Conservation (phyloP, 2,888 invertebrate genomes). For the Homarus gammarus region DNA sequence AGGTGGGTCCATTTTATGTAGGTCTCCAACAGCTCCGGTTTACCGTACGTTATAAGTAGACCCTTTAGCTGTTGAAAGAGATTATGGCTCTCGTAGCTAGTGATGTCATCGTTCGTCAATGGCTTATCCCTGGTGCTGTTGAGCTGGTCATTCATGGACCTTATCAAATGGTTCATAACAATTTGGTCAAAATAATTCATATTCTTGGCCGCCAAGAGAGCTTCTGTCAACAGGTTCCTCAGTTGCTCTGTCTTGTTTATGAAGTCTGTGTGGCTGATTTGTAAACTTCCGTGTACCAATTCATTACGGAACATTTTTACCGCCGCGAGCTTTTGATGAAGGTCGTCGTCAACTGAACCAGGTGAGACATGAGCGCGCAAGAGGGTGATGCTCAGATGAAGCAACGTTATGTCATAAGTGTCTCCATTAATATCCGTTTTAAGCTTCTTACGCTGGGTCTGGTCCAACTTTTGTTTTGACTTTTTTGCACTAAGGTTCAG, state of each 20-base stretch:
- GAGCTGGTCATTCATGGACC: background rate
- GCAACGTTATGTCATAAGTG: slow-evolving; percentile 17
- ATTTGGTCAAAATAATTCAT: background rate
- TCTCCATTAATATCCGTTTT: background rate
- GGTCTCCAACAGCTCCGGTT: background rate
- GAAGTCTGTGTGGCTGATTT: background rate
- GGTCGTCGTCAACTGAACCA: too few species aligned
- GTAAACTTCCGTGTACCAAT: background rate
- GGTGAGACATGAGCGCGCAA: too few species aligned
- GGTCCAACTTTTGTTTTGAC: too few species aligned
- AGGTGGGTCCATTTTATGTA: slow-evolving; percentile 18
- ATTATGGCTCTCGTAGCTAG: background rate
- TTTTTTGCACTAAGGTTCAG: too few species aligned
- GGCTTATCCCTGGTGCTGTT: slow-evolving; percentile 13
- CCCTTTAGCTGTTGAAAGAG: background rate
- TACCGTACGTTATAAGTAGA: too few species aligned
- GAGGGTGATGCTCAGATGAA: background rate
- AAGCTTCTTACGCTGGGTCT: too few species aligned
- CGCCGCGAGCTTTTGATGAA: too few species aligned
- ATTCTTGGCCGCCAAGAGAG: background rate
- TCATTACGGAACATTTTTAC: slow-evolving; percentile 36
- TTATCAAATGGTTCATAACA: background rate
- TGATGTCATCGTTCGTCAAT: background rate
- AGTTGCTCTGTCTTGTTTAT: background rate
- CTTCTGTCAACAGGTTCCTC: background rate